Conservation (phyloP, 30 jellyfish, hydroid and myxozoan genomes). For the Pelagia noctiluca region DNA sequence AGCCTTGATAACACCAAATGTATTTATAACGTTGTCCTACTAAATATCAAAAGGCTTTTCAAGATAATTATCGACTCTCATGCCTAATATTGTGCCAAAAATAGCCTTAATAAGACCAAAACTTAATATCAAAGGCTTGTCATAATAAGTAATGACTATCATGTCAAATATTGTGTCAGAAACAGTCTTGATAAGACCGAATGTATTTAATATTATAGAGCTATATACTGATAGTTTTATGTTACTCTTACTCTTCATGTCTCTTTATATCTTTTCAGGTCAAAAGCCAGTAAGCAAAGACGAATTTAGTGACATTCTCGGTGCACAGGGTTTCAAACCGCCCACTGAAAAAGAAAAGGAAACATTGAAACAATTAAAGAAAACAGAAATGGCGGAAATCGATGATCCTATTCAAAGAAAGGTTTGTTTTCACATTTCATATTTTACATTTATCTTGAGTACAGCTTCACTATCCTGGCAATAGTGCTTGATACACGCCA, state of each 20-base stretch:
- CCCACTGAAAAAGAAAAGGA: slow-evolving; percentile 73
- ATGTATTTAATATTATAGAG: too few relatives aligned
- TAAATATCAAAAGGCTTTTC: too few relatives aligned
- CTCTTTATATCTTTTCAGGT: slow-evolving; percentile 30
- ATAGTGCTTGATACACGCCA: neutral
- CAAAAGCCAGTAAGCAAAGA: slow-evolving; percentile 78
- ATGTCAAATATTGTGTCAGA: too few relatives aligned
- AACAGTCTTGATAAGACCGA: too few relatives aligned
- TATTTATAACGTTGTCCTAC: too few relatives aligned
- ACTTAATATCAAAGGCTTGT: too few relatives aligned
- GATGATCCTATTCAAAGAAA: slow-evolving; percentile 83
- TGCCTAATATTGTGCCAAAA: too few relatives aligned
- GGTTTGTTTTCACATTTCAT: slow-evolving; percentile 9
- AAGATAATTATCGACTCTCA: neutral
- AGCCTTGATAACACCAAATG: too few relatives aligned
- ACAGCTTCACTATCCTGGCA: neutral
- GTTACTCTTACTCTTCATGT: neutral
- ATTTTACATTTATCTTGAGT: neutral
- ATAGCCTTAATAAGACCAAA: too few relatives aligned
- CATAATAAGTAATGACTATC: too few relatives aligned
- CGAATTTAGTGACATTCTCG: slow-evolving; percentile 89
- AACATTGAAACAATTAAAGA: slow-evolving; percentile 76
- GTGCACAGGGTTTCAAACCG: slow-evolving; percentile 91
- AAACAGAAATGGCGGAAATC: slow-evolving; percentile 22
- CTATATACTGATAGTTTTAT: too few relatives aligned